Percentiles rank a stretch among this genome's conserved stretches.
Evolutionary conservation across 2,113 vertebrate species (phyloP).

Genomic region (Hippolais icterina): DNA sequence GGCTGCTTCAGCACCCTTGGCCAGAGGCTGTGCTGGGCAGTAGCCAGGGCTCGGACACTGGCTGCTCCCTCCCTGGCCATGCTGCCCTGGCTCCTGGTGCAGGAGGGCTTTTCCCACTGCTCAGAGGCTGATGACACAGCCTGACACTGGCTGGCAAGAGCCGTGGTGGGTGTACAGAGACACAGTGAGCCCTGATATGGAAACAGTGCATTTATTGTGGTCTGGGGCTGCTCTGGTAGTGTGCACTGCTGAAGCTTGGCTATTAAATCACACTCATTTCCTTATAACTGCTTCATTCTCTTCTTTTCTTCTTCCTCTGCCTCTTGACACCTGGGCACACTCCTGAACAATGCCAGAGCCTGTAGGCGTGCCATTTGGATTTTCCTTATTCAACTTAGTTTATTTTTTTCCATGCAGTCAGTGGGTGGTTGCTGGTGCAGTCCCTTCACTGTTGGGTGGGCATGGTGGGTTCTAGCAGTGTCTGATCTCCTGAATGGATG

Average conservation of each 20-base stretch:
- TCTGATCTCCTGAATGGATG: background rate
- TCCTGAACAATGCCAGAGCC: background rate
- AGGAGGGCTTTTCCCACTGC: background rate
- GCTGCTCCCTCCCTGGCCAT: background rate
- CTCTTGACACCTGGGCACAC: background rate
- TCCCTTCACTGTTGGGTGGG: background rate
- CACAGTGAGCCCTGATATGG: background rate
- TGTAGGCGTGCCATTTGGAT: background rate
- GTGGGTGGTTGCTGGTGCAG: background rate
- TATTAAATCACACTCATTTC: constrained; percentile 18
- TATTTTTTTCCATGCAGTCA: background rate
- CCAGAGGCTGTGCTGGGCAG: too few relatives aligned
- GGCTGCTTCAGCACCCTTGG: rapidly evolving
- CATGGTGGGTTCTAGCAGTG: background rate
- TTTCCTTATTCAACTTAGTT: background rate
- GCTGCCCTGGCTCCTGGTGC: background rate
- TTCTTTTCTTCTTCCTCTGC: background rate
- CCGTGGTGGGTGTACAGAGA: background rate
- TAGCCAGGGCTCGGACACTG: rapidly evolving
- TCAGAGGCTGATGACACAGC: background rate
- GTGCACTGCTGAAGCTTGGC: background rate
- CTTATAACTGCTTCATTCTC: background rate
- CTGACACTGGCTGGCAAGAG: background rate
- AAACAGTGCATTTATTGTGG: constrained; percentile 35
- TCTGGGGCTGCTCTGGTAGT: background rate